Evolutionary conservation across 2,888 invertebrate genomes (phyloP).

Genomic region (Amblyjoppa fuscipennis): DNA sequence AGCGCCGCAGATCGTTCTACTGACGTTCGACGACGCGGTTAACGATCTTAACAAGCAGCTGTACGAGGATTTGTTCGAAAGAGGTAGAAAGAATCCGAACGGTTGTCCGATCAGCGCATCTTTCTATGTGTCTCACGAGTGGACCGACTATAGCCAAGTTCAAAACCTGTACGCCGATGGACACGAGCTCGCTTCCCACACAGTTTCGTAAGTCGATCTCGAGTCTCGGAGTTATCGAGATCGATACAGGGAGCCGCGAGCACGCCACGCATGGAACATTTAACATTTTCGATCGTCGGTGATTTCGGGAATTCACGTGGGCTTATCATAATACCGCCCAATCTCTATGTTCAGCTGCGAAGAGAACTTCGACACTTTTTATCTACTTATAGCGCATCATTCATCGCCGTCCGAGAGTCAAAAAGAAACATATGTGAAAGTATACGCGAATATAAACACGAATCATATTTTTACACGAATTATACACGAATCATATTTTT

Average conservation of each 20-base stretch:
- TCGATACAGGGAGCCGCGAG: slow-evolving; percentile 58
- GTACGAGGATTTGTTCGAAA: slow-evolving; percentile 95
- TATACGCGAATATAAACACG: background rate
- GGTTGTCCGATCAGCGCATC: slow-evolving; percentile 97
- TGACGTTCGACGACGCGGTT: slow-evolving; percentile 97
- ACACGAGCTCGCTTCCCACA: slow-evolving; percentile 99
- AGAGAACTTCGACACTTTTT: background rate
- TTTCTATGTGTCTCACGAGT: slow-evolving; percentile 99
- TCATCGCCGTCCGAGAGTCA: background rate
- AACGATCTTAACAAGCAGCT: slow-evolving; percentile 97
- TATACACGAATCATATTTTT: too few species aligned
- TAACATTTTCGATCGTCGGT: slow-evolving; percentile 10
- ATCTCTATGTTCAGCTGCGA: background rate
- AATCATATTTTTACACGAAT: too few species aligned
- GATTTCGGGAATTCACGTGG: background rate
- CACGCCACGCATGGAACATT: slow-evolving; percentile 36
- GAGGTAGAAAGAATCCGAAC: slow-evolving; percentile 95
- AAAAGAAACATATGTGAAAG: slow-evolving; percentile 33
- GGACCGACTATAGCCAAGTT: slow-evolving; percentile 99
- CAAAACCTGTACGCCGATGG: slow-evolving; percentile 97
- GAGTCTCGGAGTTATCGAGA: slow-evolving; percentile 49
- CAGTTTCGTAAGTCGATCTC: slow-evolving; percentile 94
- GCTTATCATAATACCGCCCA: background rate
- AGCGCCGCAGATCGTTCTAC: slow-evolving; percentile 95
- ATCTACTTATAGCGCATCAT: slow-evolving; percentile 16